A percentile compares a stretch with the other conserved stretches of the same genome.
phyloP scores from a whole-genome alignment of 2,797 vertebrate genomes.

The Serranus cabrilla region DNA sequence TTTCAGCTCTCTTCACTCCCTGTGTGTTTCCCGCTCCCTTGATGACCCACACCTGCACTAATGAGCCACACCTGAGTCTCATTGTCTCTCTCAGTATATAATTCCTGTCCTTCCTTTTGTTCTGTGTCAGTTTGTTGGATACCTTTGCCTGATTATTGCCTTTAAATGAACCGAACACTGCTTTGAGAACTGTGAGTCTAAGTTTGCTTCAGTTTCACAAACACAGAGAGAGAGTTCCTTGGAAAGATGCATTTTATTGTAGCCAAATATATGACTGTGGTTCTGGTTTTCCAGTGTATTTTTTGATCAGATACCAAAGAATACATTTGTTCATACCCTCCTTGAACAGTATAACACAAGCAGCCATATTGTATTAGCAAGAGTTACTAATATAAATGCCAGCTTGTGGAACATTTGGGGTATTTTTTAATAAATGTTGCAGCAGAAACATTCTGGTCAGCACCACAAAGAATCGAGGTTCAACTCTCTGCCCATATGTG shows the following conservation, averaged over 20 bases:
- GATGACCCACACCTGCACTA: no score
- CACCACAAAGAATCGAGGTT: neutral
- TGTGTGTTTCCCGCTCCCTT: no score
- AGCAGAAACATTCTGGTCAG: neutral
- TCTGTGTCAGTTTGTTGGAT: no score
- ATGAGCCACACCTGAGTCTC: no score
- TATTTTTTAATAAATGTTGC: neutral
- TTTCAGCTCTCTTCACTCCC: no score
- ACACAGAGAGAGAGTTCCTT: neutral
- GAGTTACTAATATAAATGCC: neutral
- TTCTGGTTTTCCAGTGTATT: neutral
- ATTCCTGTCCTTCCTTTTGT: no score
- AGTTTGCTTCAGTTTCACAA: no score
- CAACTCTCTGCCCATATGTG: neutral
- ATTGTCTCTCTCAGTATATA: no score
- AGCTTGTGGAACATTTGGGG: neutral
- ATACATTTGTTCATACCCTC: neutral
- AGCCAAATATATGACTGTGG: neutral
- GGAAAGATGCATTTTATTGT: neutral
- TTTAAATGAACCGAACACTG: no score
- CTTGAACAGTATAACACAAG: neutral
- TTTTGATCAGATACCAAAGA: neutral
- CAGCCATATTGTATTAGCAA: neutral
- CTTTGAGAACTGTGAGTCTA: no score
- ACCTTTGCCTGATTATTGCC: no score